Evolutionary conservation across 2,888 invertebrate genomes (phyloP).

Genomic region (Thera britannica): DNA sequence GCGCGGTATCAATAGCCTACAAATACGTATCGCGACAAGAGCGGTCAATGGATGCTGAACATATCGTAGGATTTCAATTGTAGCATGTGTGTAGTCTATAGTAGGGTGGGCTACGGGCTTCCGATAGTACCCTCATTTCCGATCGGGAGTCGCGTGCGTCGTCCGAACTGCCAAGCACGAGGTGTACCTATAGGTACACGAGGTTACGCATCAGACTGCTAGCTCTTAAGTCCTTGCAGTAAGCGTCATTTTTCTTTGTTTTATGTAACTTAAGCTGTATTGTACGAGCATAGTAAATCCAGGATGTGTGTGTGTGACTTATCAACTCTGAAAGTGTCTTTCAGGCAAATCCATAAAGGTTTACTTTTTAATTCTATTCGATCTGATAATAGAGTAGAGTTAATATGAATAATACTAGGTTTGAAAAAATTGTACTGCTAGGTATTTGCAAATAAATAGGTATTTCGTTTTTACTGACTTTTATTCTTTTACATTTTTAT

Average conservation of each 20-base stretch:
- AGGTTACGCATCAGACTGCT: no score
- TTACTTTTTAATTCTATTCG: slow-evolving; percentile 9
- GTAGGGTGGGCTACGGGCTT: slow-evolving; percentile 68
- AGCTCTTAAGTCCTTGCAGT: no score
- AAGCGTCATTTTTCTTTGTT: no score
- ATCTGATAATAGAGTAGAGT: neutral
- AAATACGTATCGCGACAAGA: slow-evolving; percentile 5
- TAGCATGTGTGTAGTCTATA: slow-evolving; percentile 48
- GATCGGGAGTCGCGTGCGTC: slow-evolving; percentile 62
- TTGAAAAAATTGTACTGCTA: no score
- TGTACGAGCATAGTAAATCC: slow-evolving; percentile 27
- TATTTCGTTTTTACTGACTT: no score
- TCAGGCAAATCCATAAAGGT: slow-evolving; percentile 11
- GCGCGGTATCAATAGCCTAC: slow-evolving; percentile 10
- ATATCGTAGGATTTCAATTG: slow-evolving; percentile 34
- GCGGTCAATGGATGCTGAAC: slow-evolving; percentile 44
- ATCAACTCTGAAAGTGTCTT: slow-evolving; percentile 51
- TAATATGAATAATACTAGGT: no score
- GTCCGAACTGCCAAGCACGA: slow-evolving; percentile 54
- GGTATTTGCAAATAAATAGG: no score
- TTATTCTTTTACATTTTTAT: no score
- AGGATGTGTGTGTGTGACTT: slow-evolving; percentile 55
- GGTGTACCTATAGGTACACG: slow-evolving; percentile 31
- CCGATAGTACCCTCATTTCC: slow-evolving; percentile 67
- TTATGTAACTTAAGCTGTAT: no score